A percentile compares a stretch with the other conserved stretches of the same genome.
Evolutionary conservation across 2,113 vertebrate genomes (phyloP).

Genomic region (Prinia subflava): DNA sequence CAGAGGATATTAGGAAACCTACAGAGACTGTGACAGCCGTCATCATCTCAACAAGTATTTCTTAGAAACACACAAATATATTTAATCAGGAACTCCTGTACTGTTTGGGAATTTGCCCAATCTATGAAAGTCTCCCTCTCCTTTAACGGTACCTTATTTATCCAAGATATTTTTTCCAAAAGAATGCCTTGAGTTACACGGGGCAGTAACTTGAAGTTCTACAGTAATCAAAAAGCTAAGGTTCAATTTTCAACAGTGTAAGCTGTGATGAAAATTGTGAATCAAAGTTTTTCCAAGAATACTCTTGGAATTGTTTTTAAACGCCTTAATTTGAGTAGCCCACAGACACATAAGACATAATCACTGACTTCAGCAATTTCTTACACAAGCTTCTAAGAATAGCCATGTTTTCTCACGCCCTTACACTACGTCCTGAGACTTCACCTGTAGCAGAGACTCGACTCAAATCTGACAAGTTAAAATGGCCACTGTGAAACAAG

Average conservation of each 20-base stretch:
- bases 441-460: not conserved
- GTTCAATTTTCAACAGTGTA: not conserved
- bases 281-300: not conserved
- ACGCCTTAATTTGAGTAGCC: not conserved
- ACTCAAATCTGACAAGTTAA: rapidly evolving
- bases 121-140: not conserved
- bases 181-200: not conserved
- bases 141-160: not conserved
- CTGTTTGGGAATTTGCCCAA: not conserved
- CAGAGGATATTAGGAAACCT: not conserved
- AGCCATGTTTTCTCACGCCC: rapidly evolving
- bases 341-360: not conserved
- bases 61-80: not conserved
- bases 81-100: not conserved
- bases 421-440: not conserved
- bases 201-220: not conserved
- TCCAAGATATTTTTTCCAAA: not conserved
- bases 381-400: not conserved
- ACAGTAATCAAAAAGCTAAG: not conserved
- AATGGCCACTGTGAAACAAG: not conserved
- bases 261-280: not conserved
- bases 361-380: not conserved
- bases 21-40: not conserved
- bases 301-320: not conserved
- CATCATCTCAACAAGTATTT: not conserved